A percentile compares a stretch with the other conserved stretches of the same genome.
phyloP scores from a whole-genome alignment of 2,888 invertebrate genomes.

The Hipparchia sbordonii region DNA sequence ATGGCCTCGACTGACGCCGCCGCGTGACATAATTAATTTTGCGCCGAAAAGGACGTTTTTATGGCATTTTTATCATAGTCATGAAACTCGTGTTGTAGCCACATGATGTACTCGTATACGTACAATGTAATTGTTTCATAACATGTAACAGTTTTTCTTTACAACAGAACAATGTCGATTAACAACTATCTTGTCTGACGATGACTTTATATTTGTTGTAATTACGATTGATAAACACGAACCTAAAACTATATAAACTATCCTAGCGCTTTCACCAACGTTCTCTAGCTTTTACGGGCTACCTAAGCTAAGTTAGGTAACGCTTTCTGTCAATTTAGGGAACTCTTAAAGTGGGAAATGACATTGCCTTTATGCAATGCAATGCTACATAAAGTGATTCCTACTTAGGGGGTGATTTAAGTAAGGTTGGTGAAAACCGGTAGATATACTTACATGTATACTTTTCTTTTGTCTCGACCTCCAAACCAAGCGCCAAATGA shows the following conservation, averaged over 20 bases:
- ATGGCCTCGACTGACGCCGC: conserved; percentile 31
- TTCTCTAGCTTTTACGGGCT: too few relatives aligned
- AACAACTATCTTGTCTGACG: neutral
- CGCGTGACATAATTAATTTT: conserved; percentile 34
- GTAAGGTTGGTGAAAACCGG: too few relatives aligned
- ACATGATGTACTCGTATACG: neutral
- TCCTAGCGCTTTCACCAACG: too few relatives aligned
- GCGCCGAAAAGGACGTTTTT: conserved; percentile 20
- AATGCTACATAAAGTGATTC: too few relatives aligned
- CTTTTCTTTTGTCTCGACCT: neutral
- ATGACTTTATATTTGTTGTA: neutral
- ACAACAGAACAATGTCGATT: neutral
- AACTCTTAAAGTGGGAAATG: too few relatives aligned
- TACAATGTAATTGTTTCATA: neutral
- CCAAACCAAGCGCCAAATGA: conserved; percentile 1
- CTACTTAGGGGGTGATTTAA: too few relatives aligned
- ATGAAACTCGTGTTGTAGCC: neutral
- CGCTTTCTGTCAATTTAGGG: too few relatives aligned
- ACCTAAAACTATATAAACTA: too few relatives aligned
- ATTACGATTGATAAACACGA: neutral
- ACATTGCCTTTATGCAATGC: too few relatives aligned
- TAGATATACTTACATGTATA: neutral
- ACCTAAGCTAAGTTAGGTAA: too few relatives aligned
- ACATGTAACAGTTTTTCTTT: neutral
- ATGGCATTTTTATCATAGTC: conserved; percentile 18